Evolutionary conservation across 2,797 vertebrate species (phyloP).

Genomic region (Oryzias sinensis): DNA sequence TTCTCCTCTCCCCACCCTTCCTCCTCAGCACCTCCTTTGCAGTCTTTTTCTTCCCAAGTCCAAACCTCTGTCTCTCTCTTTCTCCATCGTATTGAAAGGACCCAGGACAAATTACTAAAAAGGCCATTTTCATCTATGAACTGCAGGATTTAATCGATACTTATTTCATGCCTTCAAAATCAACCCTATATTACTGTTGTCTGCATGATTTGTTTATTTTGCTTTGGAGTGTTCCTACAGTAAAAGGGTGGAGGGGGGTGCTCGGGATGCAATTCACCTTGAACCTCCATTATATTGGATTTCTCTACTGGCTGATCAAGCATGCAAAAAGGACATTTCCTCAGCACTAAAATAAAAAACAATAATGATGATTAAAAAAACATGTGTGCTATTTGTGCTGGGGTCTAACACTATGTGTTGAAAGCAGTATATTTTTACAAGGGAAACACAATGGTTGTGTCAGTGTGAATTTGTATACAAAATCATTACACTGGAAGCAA

Average conservation of each 20-base stretch:
- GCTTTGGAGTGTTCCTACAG: constrained; percentile 75
- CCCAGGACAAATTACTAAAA: constrained; percentile 93
- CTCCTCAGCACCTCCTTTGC: constrained; percentile 25
- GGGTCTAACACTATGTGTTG: constrained; percentile 54
- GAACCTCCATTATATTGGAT: constrained; percentile 90
- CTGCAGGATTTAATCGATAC: constrained; percentile 84
- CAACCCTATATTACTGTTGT: constrained; percentile 84
- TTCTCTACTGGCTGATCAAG: constrained; percentile 98
- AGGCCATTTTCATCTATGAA: constrained; percentile 86
- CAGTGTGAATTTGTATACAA: constrained; percentile 74
- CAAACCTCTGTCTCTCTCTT: constrained; percentile 59
- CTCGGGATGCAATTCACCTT: constrained; percentile 88
- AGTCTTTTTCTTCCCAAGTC: constrained; percentile 51
- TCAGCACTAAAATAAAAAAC: constrained; percentile 84
- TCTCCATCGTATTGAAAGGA: constrained; percentile 85
- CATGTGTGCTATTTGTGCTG: constrained; percentile 73
- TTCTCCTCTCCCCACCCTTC: constrained; percentile 36
- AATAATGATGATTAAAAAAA: constrained; percentile 86
- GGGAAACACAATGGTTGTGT: constrained; percentile 52
- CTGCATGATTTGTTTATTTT: constrained; percentile 85
- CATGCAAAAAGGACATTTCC: constrained; percentile 94
- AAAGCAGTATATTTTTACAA: constrained; percentile 77
- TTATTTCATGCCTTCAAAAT: constrained; percentile 87
- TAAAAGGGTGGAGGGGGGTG: constrained; percentile 54
- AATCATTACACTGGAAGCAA: constrained; percentile 76